A percentile compares a stretch with the other conserved stretches of the same genome.
Conservation (phyloP, 2,113 vertebrate species). For the Tautogolabrus adspersus region DNA sequence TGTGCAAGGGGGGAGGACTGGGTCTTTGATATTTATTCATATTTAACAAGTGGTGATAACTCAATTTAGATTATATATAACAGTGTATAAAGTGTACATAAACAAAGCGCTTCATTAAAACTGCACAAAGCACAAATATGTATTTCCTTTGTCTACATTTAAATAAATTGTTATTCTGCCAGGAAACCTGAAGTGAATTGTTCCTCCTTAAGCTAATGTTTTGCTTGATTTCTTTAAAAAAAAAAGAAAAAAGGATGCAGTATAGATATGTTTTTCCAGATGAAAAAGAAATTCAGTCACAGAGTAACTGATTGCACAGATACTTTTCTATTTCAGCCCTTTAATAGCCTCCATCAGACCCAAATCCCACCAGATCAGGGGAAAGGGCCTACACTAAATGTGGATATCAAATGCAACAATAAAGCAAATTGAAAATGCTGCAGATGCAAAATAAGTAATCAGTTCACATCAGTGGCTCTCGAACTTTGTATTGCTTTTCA, state of each 20-base stretch:
- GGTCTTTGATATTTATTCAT: conserved; percentile 76
- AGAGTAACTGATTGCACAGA: conserved; percentile 46
- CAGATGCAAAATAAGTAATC: conserved; percentile 28
- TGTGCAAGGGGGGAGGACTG: conserved; percentile 13
- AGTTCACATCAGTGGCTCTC: conserved; percentile 24
- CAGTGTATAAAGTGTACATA: conserved; percentile 82
- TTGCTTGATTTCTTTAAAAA: neutral
- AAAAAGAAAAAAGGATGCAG: neutral
- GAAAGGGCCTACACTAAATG: conserved; percentile 20
- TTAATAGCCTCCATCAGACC: conserved; percentile 43
- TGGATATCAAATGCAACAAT: conserved; percentile 36
- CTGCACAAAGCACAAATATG: conserved; percentile 85
- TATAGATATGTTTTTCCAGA: neutral
- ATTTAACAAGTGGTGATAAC: conserved; percentile 67
- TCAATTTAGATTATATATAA: conserved; percentile 65
- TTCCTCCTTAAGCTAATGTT: conserved; percentile 31
- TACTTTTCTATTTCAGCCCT: conserved; percentile 57
- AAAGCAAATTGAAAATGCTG: conserved; percentile 31
- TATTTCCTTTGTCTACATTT: conserved; percentile 83
- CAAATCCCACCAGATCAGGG: conserved; percentile 39
- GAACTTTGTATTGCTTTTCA: conserved; percentile 18
- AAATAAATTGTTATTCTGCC: conserved; percentile 85
- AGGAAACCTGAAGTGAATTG: conserved; percentile 64
- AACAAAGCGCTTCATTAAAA: conserved; percentile 76
- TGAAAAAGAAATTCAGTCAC: conserved; percentile 35